Conservation (phyloP, 2,113 vertebrate species). For the Hippotragus niger region DNA sequence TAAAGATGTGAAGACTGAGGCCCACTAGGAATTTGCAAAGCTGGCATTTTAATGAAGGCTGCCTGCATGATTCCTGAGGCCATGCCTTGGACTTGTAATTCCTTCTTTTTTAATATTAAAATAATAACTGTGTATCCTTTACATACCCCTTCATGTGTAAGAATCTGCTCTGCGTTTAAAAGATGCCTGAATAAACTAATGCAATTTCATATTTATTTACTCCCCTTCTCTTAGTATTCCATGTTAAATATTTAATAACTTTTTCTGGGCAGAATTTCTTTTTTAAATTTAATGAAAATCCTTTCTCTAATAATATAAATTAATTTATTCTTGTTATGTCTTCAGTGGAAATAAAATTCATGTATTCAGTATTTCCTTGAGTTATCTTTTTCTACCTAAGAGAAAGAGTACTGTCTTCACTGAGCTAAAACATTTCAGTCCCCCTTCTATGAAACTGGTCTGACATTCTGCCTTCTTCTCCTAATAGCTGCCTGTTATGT, state of each 20-base stretch:
- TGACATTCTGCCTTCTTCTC: background rate
- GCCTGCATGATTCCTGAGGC: background rate
- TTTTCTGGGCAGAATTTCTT: conserved; percentile 15
- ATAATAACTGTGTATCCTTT: background rate
- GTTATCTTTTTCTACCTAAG: conserved; percentile 16
- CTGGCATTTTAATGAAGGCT: background rate
- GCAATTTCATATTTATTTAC: background rate
- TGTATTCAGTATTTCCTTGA: background rate
- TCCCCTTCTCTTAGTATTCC: background rate
- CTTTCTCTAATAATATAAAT: conserved; percentile 34
- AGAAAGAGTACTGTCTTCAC: conserved; percentile 4
- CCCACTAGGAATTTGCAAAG: background rate
- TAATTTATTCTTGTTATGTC: conserved; percentile 32
- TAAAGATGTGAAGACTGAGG: background rate
- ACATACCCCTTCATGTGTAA: background rate
- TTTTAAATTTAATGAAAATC: conserved; percentile 2
- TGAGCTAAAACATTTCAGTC: background rate
- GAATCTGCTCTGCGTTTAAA: background rate
- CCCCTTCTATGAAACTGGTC: background rate
- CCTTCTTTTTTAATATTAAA: background rate
- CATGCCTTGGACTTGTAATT: background rate
- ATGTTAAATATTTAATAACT: background rate
- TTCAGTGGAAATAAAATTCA: conserved; percentile 30
- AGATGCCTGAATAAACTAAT: background rate
- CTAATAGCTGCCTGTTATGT: background rate